phyloP scores from a whole-genome alignment of 2,888 invertebrate genomes.

The Drosophila acutilabella region DNA sequence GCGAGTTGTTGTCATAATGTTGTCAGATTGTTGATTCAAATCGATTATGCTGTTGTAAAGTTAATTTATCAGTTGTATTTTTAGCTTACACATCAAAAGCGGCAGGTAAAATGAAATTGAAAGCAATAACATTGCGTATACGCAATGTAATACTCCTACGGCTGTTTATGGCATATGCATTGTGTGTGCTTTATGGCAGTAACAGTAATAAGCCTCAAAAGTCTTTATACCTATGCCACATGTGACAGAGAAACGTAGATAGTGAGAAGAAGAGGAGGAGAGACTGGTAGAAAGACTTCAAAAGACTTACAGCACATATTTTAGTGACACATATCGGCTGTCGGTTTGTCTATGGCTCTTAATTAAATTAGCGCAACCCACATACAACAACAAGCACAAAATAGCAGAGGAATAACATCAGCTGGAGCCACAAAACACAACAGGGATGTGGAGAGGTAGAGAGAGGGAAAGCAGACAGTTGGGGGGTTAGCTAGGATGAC shows the following conservation, averaged over 20 bases:
- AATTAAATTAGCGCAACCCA: conserved; percentile 69
- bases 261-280: background rate
- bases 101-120: conserved; percentile 30
- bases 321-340: conserved; percentile 67
- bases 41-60: conserved; percentile 58
- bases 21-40: conserved; percentile 21
- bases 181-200: conserved; percentile 40
- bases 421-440: conserved; percentile 44
- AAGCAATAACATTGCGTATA: conserved; percentile 48
- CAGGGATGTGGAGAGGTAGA: background rate
- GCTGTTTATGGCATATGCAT: conserved; percentile 32
- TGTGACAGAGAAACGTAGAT: conserved; percentile 2
- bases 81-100: conserved; percentile 51
- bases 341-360: conserved; percentile 53
- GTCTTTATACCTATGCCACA: conserved; percentile 46
- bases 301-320: conserved; percentile 63
- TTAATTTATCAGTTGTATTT: conserved; percentile 66
- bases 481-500: conserved; percentile 50
- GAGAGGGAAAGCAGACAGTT: background rate
- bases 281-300: conserved; percentile 36
- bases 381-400: conserved; percentile 7
- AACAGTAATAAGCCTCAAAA: conserved; percentile 50
- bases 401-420: conserved; percentile 27
- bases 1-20: conserved; percentile 16
- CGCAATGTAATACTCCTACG: conserved; percentile 38